A percentile compares a stretch with the other conserved stretches of the same genome.
Conservation (phyloP, 2,113 vertebrate species). For the Caranx melampygus region DNA sequence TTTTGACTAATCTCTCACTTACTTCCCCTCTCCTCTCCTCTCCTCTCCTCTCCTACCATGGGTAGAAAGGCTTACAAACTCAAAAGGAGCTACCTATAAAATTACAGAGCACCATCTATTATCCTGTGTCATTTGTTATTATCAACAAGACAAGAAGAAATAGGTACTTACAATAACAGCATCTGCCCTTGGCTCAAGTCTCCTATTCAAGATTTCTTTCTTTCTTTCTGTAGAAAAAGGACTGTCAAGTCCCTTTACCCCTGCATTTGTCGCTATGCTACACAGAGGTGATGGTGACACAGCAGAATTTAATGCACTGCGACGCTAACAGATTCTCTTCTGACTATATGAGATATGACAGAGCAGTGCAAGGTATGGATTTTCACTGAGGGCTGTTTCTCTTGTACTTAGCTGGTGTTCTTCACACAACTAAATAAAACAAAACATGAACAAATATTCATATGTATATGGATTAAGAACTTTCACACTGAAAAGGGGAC, state of each 20-base stretch:
- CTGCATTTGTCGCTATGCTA: constrained; percentile 53
- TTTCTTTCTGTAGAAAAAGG: constrained; percentile 8
- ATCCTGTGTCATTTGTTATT: constrained; percentile 5
- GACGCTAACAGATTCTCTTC: constrained; percentile 16
- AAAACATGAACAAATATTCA: not conserved
- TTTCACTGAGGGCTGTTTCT: constrained; percentile 7
- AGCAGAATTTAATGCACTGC: constrained; percentile 64
- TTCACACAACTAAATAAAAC: not conserved
- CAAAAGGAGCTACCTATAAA: constrained; percentile 22
- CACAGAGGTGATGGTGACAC: constrained; percentile 67
- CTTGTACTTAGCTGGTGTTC: not conserved
- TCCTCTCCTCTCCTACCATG: not conserved
- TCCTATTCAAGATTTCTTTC: not conserved
- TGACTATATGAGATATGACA: constrained; percentile 30
- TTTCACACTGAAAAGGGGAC: not conserved
- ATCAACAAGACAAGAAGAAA: constrained; percentile 1
- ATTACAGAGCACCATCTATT: not conserved
- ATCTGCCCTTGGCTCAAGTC: constrained; percentile 2
- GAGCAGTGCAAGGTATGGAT: constrained; percentile 15
- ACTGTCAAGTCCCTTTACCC: constrained; percentile 32
- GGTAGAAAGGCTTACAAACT: constrained; percentile 8
- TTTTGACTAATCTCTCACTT: not conserved
- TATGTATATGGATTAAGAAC: not conserved
- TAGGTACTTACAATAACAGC: not conserved
- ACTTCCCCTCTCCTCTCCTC: not conserved